A percentile compares a stretch with the other conserved stretches of the same genome.
These are phyloP conservation scores for Xiphias gladius DNA, from an alignment of 2,113 vertebrate genomes.

Conservation along the genomic window DNA sequence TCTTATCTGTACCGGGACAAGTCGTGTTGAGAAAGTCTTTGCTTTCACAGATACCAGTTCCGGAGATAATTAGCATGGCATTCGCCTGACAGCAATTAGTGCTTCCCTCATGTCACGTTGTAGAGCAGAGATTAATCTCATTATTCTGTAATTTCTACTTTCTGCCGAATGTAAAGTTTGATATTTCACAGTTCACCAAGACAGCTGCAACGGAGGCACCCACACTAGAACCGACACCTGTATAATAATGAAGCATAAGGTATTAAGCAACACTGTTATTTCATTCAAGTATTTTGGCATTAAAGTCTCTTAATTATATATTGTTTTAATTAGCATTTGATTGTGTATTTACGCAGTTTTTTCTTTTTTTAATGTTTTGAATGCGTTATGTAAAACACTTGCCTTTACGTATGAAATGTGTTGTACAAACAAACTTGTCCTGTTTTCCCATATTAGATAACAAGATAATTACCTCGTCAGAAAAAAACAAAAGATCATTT, in stretches of 20 bases:
- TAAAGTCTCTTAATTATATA: no score
- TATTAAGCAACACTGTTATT: not conserved
- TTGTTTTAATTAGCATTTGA: no score
- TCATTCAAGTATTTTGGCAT: no score
- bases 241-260: not conserved
- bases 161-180: not conserved
- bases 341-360: no score
- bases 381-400: no score
- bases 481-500: no score
- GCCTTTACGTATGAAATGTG: no score
- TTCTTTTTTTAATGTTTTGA: no score
- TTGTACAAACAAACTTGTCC: no score
- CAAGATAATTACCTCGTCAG: no score
- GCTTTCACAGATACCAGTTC: slow-evolving; percentile 18
- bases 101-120: slow-evolving; percentile 16
- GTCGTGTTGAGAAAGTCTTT: slow-evolving; percentile 31
- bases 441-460: no score
- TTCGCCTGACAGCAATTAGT: slow-evolving; percentile 58
- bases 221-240: fast-evolving
- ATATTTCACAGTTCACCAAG: not conserved
- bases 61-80: slow-evolving; percentile 34
- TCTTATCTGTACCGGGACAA: slow-evolving; percentile 21
- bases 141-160: not conserved
- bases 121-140: slow-evolving; percentile 7
- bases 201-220: not conserved